Evolutionary conservation across 2,113 vertebrate species (phyloP).

Genomic region (Scomber scombrus): DNA sequence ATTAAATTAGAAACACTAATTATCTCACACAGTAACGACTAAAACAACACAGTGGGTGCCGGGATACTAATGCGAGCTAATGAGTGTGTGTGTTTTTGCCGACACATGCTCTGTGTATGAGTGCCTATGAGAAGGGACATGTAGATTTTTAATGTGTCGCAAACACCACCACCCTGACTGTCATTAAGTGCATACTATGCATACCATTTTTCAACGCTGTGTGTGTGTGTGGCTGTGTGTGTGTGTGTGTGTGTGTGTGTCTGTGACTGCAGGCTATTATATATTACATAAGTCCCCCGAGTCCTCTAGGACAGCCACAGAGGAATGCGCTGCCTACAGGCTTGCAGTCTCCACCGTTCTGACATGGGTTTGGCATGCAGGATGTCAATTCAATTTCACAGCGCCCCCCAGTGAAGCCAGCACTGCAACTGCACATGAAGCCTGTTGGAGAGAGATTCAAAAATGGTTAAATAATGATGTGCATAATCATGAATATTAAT

Average conservation of each 20-base stretch:
- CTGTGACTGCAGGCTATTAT: constrained; percentile 37
- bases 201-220: neutral
- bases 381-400: constrained; percentile 93
- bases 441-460: constrained; percentile 79
- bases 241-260: neutral
- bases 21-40: constrained; percentile 35
- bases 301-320: constrained; percentile 91
- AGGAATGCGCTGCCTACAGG: constrained; percentile 89
- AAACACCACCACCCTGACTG: neutral
- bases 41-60: constrained; percentile 32
- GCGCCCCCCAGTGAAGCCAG: constrained; percentile 92
- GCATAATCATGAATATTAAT: neutral
- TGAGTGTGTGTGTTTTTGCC: constrained; percentile 15
- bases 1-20: constrained; percentile 65
- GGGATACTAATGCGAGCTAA: constrained; percentile 34
- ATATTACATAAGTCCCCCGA: constrained; percentile 92
- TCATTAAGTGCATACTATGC: neutral
- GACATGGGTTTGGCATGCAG: constrained; percentile 94
- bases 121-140: neutral
- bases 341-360: constrained; percentile 91
- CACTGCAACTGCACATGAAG: constrained; percentile 91
- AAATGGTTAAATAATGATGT: neutral
- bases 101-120: constrained; percentile 13
- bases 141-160: constrained; percentile 6
- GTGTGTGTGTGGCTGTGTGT: constrained; percentile 3